phyloP scores from a whole-genome alignment of 2,797 vertebrate genomes.

The Diceros bicornis region DNA sequence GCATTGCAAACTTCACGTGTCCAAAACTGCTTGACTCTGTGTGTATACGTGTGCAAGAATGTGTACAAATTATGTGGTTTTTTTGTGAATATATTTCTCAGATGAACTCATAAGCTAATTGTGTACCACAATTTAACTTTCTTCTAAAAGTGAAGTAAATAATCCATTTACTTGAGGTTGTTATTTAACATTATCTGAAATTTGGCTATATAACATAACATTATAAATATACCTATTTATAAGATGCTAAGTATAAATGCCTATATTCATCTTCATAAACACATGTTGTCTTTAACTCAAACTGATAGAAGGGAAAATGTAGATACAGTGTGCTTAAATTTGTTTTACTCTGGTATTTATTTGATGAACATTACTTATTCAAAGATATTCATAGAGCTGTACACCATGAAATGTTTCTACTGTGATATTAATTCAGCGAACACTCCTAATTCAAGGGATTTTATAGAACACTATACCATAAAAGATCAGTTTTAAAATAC shows the following conservation, averaged over 20 bases:
- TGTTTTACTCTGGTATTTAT: background rate
- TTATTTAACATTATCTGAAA: background rate
- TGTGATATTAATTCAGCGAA: background rate
- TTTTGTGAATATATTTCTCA: background rate
- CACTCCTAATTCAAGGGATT: background rate
- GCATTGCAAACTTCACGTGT: background rate
- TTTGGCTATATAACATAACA: background rate
- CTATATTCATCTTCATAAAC: background rate
- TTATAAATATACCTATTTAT: background rate
- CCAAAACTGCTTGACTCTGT: background rate
- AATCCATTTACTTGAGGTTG: background rate
- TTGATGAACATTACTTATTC: background rate
- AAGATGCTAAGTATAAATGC: background rate
- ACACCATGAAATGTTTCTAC: background rate
- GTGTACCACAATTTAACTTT: background rate
- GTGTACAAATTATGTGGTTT: background rate
- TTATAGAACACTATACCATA: background rate
- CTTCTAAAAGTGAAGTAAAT: background rate
- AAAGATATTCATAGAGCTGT: background rate
- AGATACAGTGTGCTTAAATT: background rate
- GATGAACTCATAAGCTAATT: background rate
- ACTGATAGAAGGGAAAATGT: background rate
- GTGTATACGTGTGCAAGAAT: background rate
- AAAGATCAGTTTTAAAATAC: slow-evolving; percentile 21
- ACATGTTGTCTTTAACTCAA: background rate